phyloP scores from a whole-genome alignment of 2,888 invertebrate species.

The Pasiphila rectangulata region DNA sequence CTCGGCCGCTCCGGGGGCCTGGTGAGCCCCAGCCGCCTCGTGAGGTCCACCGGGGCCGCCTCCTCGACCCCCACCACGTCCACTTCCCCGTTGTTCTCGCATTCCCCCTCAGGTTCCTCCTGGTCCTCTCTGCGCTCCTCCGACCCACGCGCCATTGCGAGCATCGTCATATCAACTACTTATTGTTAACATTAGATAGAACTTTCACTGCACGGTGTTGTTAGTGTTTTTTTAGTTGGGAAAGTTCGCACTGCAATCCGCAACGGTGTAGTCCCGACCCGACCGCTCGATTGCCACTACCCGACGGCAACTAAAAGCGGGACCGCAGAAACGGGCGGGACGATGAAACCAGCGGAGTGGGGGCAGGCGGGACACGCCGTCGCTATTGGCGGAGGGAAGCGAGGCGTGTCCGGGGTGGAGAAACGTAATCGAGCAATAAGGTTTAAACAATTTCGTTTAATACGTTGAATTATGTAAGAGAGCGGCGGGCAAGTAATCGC shows the following conservation, averaged over 20 bases:
- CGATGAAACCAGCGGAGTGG: constrained; percentile 33
- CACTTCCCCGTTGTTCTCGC: constrained; percentile 66
- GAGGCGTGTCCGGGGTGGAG: constrained; percentile 77
- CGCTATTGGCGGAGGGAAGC: constrained; percentile 67
- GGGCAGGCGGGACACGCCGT: constrained; percentile 40
- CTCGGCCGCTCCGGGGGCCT: constrained; percentile 77
- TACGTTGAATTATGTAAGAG: constrained; percentile 82
- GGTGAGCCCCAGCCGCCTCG: constrained; percentile 79
- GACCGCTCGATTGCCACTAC: constrained; percentile 55
- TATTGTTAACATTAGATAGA: constrained; percentile 37
- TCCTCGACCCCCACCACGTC: constrained; percentile 77
- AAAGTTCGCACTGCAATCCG: constrained; percentile 52
- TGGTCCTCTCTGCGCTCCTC: constrained; percentile 66
- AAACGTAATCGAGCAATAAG: constrained; percentile 81
- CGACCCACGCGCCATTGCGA: constrained; percentile 75
- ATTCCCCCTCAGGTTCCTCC: constrained; percentile 57
- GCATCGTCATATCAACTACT: constrained; percentile 77
- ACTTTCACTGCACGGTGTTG: constrained; percentile 45
- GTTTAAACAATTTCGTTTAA: constrained; percentile 83
- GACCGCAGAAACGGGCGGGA: constrained; percentile 49
- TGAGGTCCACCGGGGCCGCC: constrained; percentile 72
- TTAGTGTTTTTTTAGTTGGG: constrained; percentile 4
- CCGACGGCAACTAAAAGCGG: constrained; percentile 50
- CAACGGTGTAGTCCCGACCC: constrained; percentile 43
- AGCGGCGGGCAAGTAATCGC: constrained; percentile 79